Evolutionary conservation across 2,797 vertebrate genomes (phyloP).

Genomic region (Ispidina lecontei): DNA sequence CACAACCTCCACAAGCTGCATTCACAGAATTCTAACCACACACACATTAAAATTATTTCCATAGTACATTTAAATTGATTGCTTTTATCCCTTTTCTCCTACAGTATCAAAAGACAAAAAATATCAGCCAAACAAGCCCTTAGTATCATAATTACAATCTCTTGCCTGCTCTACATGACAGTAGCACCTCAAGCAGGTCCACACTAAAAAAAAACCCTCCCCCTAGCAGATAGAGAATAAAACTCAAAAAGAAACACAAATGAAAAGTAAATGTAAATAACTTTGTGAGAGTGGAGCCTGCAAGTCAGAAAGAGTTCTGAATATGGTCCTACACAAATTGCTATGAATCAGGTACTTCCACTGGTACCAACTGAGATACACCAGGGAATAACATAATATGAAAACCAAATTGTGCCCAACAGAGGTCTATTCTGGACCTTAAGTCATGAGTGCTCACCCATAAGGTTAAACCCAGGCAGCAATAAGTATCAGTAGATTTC

Average conservation of each 20-base stretch:
- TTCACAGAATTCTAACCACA: neutral
- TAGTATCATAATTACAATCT: neutral
- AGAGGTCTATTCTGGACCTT: neutral
- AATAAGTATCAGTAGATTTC: fast-evolving
- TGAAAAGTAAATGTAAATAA: neutral
- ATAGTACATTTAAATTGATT: neutral
- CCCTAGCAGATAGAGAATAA: neutral
- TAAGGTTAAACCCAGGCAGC: neutral
- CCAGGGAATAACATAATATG: fast-evolving
- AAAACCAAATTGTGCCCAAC: neutral
- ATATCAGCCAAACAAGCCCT: neutral
- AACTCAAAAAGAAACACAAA: neutral
- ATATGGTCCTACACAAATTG: fast-evolving
- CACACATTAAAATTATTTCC: neutral
- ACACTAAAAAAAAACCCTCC: neutral
- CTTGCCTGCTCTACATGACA: neutral
- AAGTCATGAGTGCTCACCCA: fast-evolving
- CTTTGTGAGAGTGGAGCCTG: fast-evolving
- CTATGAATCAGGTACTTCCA: fast-evolving
- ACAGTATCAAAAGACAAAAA: neutral
- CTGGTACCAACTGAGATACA: neutral
- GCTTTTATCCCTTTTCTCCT: neutral
- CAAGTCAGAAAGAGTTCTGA: neutral
- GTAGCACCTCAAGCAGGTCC: neutral
- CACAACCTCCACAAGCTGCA: neutral